These are phyloP conservation scores for Dermolepida albohirtum DNA, from an alignment of 2,888 invertebrate species.

Conservation along the genomic window DNA sequence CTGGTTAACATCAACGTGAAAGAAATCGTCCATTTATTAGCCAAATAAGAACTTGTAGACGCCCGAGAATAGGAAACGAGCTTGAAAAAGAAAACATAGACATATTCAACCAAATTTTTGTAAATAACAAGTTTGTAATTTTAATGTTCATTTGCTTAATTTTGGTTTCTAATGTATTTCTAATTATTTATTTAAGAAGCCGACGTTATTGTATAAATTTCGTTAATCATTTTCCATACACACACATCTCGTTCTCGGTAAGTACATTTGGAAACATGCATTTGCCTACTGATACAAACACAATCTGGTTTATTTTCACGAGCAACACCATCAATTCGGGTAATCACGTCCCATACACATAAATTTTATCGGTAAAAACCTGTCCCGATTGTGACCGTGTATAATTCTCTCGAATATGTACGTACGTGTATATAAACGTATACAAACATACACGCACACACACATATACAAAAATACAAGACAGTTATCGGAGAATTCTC, in stretches of 20 bases:
- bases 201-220: too few relatives aligned
- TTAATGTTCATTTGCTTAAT: too few relatives aligned
- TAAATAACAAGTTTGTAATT: too few relatives aligned
- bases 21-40: constrained; percentile 89
- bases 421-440: too few relatives aligned
- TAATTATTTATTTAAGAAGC: too few relatives aligned
- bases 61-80: constrained; percentile 88
- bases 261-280: too few relatives aligned
- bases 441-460: background rate
- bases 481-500: constrained; percentile 20
- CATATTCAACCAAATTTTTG: constrained; percentile 84
- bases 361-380: constrained; percentile 24
- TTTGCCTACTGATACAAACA: too few relatives aligned
- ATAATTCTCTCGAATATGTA: constrained; percentile 25
- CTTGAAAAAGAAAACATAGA: constrained; percentile 90
- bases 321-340: too few relatives aligned
- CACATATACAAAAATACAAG: constrained; percentile 10
- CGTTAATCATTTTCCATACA: background rate
- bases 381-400: constrained; percentile 56
- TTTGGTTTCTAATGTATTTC: too few relatives aligned
- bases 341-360: too few relatives aligned
- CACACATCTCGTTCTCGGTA: too few relatives aligned
- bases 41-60: constrained; percentile 91
- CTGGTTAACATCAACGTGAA: constrained; percentile 91
- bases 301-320: too few relatives aligned